phyloP scores from a whole-genome alignment of 2,888 invertebrate genomes.

The Eupithecia subfuscata region DNA sequence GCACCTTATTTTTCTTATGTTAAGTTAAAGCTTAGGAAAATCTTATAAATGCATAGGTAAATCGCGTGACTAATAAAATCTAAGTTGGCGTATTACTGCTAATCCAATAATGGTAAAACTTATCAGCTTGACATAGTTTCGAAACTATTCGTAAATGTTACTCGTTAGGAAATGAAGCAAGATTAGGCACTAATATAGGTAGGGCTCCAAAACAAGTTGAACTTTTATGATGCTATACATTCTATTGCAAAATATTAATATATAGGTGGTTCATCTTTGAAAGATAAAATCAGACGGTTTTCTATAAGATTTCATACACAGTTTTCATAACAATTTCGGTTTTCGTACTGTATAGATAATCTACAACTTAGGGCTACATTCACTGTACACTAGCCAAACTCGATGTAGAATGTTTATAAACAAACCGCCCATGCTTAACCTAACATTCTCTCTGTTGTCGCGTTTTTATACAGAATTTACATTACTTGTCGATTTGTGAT shows the following conservation, averaged over 20 bases:
- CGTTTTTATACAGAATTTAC: too few species aligned
- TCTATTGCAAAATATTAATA: not conserved
- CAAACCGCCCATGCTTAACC: too few species aligned
- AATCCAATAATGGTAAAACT: not conserved
- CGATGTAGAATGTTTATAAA: too few species aligned
- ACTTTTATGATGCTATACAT: not conserved
- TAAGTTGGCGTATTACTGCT: not conserved
- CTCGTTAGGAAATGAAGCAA: not conserved
- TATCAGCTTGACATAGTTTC: slow-evolving; percentile 1
- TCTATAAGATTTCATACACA: not conserved
- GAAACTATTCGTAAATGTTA: slow-evolving; percentile 11
- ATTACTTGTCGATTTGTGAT: too few species aligned
- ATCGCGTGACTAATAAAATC: not conserved
- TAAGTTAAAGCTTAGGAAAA: not conserved
- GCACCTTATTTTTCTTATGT: not conserved
- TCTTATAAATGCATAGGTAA: slow-evolving; percentile 14
- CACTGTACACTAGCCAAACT: too few species aligned
- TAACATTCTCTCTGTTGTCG: too few species aligned
- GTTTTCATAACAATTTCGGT: too few species aligned
- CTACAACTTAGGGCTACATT: not conserved
- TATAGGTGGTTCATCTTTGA: not conserved
- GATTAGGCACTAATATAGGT: not conserved
- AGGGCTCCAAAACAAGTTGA: not conserved
- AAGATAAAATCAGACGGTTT: not conserved
- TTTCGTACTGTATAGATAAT: too few species aligned